Percentiles rank a stretch among this genome's conserved stretches.
These are phyloP conservation scores for Caenorhabditis latens DNA, from an alignment of 1,140 invertebrate genomes.

Conservation along the genomic window DNA sequence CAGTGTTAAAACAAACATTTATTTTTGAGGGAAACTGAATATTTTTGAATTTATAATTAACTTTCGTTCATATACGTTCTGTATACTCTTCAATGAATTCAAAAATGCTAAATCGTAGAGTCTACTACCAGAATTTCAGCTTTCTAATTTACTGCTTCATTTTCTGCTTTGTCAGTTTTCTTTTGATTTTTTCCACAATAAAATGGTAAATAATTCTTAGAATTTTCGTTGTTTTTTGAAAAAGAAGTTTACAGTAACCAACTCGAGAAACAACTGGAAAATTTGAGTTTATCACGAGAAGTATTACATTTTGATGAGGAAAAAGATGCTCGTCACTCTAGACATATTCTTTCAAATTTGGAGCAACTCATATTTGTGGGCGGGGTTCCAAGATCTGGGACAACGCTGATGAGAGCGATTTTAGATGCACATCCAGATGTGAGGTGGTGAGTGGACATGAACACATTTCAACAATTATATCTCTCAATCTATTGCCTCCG, in stretches of 20 bases:
- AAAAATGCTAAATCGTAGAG: not conserved
- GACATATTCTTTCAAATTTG: conserved; percentile 6
- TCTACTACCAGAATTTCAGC: not conserved
- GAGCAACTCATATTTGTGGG: conserved; percentile 44
- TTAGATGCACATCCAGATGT: conserved; percentile 97
- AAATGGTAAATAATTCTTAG: conserved; percentile 5
- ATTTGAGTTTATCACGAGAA: not conserved
- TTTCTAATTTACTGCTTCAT: not conserved
- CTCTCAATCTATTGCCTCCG: no score
- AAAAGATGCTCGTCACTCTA: not conserved
- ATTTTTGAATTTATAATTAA: conserved; percentile 11
- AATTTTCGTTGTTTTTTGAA: not conserved
- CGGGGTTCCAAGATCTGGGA: conserved; percentile 94
- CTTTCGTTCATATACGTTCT: not conserved
- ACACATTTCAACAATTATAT: no score
- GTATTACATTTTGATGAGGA: not conserved
- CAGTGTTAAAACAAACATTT: not conserved
- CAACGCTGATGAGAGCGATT: conserved; percentile 96
- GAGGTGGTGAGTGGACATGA: conserved; percentile 82
- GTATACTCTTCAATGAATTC: not conserved
- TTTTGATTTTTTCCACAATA: not conserved
- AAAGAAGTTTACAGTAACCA: not conserved
- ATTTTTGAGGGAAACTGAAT: not conserved
- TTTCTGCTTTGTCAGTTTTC: not conserved
- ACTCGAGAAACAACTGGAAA: not conserved